Evolutionary conservation across 2,888 invertebrate species (phyloP).

Genomic region (Melangyna quadrimaculata): DNA sequence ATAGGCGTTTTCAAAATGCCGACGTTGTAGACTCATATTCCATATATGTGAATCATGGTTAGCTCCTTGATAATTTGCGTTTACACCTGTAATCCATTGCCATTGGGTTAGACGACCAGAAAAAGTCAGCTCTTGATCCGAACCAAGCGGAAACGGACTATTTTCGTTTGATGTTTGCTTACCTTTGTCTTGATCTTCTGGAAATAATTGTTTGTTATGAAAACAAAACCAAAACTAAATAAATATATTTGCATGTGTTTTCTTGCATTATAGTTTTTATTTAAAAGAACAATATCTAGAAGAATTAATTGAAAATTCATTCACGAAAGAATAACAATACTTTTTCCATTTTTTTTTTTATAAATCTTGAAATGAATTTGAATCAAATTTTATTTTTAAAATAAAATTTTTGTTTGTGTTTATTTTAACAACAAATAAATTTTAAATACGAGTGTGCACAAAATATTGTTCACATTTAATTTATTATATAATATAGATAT

Average conservation of each 20-base stretch:
- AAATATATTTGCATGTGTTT: background rate
- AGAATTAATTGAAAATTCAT: background rate
- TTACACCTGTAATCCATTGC: too few relatives aligned
- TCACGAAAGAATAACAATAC: background rate
- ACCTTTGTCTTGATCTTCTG: background rate
- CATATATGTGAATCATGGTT: too few relatives aligned
- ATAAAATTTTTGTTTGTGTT: background rate
- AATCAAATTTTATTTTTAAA: constrained; percentile 50
- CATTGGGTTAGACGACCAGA: too few relatives aligned
- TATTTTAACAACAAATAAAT: constrained; percentile 21
- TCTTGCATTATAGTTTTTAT: background rate
- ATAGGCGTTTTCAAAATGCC: too few relatives aligned
- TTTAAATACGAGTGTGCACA: constrained; percentile 16
- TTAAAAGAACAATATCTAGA: background rate
- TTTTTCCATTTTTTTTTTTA: background rate
- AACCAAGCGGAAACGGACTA: too few relatives aligned
- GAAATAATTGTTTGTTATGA: background rate
- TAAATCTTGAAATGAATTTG: background rate
- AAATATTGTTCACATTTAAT: background rate
- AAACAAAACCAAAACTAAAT: background rate
- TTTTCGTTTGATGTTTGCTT: too few relatives aligned
- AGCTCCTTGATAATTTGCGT: too few relatives aligned
- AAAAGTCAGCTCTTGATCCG: too few relatives aligned
- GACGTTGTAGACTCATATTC: too few relatives aligned
- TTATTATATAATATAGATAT: background rate